Conservation (phyloP, 2,113 vertebrate species). For the Pygoscelis antarcticus region DNA sequence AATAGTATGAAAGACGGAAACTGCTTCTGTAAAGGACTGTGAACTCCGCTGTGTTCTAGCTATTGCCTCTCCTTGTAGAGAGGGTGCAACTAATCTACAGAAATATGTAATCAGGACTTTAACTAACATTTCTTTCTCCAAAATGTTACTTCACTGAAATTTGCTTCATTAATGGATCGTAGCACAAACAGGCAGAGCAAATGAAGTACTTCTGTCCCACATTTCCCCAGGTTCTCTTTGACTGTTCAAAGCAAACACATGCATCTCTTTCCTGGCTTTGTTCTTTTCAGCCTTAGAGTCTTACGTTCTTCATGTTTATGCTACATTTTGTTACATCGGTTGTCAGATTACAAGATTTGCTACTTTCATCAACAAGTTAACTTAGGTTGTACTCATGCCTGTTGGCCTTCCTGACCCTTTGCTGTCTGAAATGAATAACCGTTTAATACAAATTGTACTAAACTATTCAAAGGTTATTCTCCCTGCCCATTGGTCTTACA, state of each 20-base stretch:
- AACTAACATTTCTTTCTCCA: background rate
- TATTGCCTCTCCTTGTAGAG: background rate
- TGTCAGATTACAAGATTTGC: background rate
- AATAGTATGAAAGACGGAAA: background rate
- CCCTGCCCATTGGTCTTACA: background rate
- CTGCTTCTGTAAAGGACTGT: background rate
- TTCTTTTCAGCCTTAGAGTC: background rate
- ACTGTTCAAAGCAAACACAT: background rate
- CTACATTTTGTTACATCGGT: background rate
- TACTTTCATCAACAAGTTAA: background rate
- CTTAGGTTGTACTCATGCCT: background rate
- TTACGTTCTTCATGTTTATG: rapidly evolving
- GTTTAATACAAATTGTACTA: background rate
- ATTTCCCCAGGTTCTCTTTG: background rate
- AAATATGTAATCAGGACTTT: background rate
- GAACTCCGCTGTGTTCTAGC: background rate
- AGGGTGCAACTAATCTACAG: background rate
- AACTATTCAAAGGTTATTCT: background rate
- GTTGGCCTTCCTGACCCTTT: background rate
- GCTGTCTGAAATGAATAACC: background rate
- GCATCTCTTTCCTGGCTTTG: background rate
- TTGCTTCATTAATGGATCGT: background rate
- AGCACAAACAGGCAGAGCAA: background rate
- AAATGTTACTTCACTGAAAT: background rate
- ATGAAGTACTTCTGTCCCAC: background rate